A percentile compares a stretch with the other conserved stretches of the same genome.
phyloP scores from a whole-genome alignment of 2,888 invertebrate species.

The Cryptocheilus praepositus region DNA sequence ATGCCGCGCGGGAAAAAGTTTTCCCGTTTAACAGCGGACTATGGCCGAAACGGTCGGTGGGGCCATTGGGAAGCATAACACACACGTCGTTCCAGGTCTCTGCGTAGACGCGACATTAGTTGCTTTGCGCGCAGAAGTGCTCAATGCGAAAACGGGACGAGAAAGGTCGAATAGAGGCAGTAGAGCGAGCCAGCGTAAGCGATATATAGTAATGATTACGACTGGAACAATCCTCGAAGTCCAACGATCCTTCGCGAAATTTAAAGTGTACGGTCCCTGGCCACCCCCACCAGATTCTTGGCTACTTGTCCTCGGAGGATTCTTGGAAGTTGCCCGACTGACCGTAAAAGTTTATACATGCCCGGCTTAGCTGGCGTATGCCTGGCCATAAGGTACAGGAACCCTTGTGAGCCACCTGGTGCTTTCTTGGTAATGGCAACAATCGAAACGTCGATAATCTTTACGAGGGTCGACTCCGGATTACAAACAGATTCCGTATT shows the following conservation, averaged over 20 bases:
- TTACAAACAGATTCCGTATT: constrained; percentile 27
- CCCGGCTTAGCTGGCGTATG: constrained; percentile 7
- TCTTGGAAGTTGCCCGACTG: constrained; percentile 21
- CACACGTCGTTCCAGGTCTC: no score
- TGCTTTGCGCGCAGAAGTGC: no score
- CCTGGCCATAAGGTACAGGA: not conserved
- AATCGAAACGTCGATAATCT: constrained; percentile 29
- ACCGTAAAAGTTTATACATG: constrained; percentile 32
- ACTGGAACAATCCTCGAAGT: constrained; percentile 5
- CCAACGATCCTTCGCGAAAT: not conserved
- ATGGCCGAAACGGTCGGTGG: no score
- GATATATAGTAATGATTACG: constrained; percentile 2
- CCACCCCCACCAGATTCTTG: constrained; percentile 17
- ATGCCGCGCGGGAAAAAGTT: no score
- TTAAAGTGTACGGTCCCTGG: not conserved
- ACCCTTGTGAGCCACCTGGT: not conserved
- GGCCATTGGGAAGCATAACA: no score
- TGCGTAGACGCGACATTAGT: no score
- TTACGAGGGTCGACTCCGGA: constrained; percentile 19
- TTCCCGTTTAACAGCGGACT: no score
- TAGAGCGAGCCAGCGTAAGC: not conserved
- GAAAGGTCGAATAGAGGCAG: no score
- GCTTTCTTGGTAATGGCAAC: constrained; percentile 18
- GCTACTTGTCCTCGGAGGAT: constrained; percentile 10
- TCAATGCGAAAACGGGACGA: no score